Base-by-base conservation (phyloP, 2,888 invertebrate species). In the Kryphioiulus occultus region DNA sequence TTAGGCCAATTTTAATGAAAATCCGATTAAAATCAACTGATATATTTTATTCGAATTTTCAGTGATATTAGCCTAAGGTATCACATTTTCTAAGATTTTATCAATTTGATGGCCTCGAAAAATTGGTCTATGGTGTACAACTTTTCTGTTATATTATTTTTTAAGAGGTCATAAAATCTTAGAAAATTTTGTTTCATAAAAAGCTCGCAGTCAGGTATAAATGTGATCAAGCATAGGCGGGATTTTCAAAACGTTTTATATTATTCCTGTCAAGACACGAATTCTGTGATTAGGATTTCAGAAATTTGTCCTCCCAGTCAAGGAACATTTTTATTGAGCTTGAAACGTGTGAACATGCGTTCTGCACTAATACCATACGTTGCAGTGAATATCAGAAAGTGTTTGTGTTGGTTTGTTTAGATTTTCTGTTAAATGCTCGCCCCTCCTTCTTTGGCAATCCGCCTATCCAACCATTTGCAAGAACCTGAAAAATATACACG, bases 381-480 rank as follows among this genome's bases (percentile, higher is more conserved):
- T 26, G 68, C 26, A 68, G 10, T 26, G 68, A 26, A 68, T 68
- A 68, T 68, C 68, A 68, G 12, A 68, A 68, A 39, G 84, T 35
- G 84, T 84, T 35, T 84, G 84, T 84, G 84, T 39, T 84, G 84
- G 35, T 84, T 84, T 39, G 84, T 39, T 84, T 84, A n/a, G 35
- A 39, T 84, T 84, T 84, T 42, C 39, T 84, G 22, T 84, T 84
- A 84, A 84, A 84, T 84, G 84, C 22, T 84, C 7, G 84, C 84
- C 15, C 35, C 84, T 39, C 84, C 84, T 84, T 3, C n/a, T 84
- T 84, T 84, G 84, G 84, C 84, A 39, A 26, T 22, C 26, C 22
- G 84, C 42, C 35, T 84, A 35, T 42, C 84, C 84, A 84, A 84
- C 84, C 84, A 84, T 35, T 84, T n/a, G n/a, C 84, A 84, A 84